Evolutionary conservation across 2,797 vertebrate genomes (phyloP), one percentile per base, ranked within the genome.

Genomic region (Enteromius argenteus): DNA sequence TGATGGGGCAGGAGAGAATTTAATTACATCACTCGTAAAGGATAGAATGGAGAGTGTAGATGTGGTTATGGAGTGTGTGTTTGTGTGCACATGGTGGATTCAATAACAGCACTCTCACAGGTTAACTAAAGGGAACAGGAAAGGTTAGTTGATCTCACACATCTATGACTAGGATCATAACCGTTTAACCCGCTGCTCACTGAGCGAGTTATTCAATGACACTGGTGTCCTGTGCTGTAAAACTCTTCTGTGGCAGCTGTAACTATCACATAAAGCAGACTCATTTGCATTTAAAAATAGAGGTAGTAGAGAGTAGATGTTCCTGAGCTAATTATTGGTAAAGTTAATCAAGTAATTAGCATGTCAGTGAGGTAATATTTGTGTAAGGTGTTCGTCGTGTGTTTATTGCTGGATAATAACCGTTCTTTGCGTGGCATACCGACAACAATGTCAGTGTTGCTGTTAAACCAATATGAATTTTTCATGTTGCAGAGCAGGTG

Each of bases 331-430:
- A 94, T 93, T 93, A 91, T 91, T 92, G 90, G 88, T 90, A 89
- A 88, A 90, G 89, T 92, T 91, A 91, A 90, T 87, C 89, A 84
- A 87, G 90, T 90, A 92, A 93, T 94, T 92, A 91, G 90, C 86
- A 88, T 89, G 90, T 90, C 84, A 90, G 84, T 84, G 83, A 80
- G 77, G 77, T 88, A 89, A 87, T 90, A 89, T 87, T 82, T 64
- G 60, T 42, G 19, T 49, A 21, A 58, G 79, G 66, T 69, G 53
- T 90, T 89, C 87, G 86, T 86, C 27, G 87, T 64, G 60, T 69
- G 32, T 74, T 80, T 83, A 84, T 64, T 66, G 89, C 86, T 85
- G 81, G 87, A 85, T 88, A 49, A 86, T 58, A 86, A 64, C 64
- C 0, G 5, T 9, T 69, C 30, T 46, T 75, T 23, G 14, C 3